Base-by-base conservation (phyloP, 2,888 invertebrate genomes). In the Drosophila bunnanda region DNA sequence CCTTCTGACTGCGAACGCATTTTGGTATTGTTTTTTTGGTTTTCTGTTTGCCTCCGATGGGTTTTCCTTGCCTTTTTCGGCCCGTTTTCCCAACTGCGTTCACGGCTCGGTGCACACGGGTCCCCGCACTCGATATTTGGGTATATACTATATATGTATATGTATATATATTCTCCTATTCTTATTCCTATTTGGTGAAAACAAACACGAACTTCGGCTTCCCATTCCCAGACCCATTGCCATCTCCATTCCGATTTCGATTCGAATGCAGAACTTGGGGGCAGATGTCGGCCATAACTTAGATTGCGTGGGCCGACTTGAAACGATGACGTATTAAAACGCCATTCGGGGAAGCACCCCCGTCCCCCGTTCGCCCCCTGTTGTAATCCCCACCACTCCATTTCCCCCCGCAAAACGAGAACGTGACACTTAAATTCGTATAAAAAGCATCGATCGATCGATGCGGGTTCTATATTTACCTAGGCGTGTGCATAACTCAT, bases 401-500 rank as follows among this genome's bases (percentile, higher is more conserved):
- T 22, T 22, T 38, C n/a, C 52, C 38, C 75, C 30, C 43, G 50
- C 46, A 44, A 50, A 56, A 48, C 22, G 32, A 61, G 71, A 78
- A 81, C 84, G 87, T 82, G 82, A 87, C 83, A 87, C 84, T 84
- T 84, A 87, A 84, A 87, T 84, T 79, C 85, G 65, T 82, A 87
- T 84, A 82, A 87, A 83, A 87, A 79, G 75, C 70, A 80, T 87
- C 77, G 80, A 84, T 87, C 78, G 83, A 75, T 84, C 78, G 82
- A 69, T 87, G 83, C 77, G 85, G 83, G 83, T 77, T 84, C 85
- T 84, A 87, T 87, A 87, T 87, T 80, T 84, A 84, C 79, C 79
- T 84, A 80, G 60, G 55, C 74, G 57, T 69, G 53, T 61, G 67
- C 87, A 83, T 83, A 82, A 84, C 80, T 84, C 88, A 87, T 84